Evolutionary conservation across 2,113 vertebrate genomes (phyloP), one percentile per base, ranked within the genome.

Genomic region (Muntiacus reevesi): DNA sequence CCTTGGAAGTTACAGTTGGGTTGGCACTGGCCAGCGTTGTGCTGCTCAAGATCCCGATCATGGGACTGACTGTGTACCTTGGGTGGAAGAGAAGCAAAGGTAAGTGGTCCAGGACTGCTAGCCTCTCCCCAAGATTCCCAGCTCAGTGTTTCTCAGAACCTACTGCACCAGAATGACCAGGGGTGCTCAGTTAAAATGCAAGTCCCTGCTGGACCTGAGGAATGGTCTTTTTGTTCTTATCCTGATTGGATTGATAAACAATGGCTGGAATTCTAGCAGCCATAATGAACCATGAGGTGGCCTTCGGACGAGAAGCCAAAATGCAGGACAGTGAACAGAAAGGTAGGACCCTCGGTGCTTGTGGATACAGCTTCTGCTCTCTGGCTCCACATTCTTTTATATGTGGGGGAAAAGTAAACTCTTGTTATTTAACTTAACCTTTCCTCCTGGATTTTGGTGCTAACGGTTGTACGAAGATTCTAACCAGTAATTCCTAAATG

Each of bases 71-170:
- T 0, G 7, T 89, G 59, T 95, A 60, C 36, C 16, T 96, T 30
- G 2, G 52, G 40, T 78, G 94, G 78, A 94, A 54, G 40, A 97
- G 47, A 78, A 97, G 43, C 15, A 85, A 64, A 96, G 92, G 97
- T 97, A 81, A 91, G 87, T 81, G 19, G 50, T 67, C 17, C 1
- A 11, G 40, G 2, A 23, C 30, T 19, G 27, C 40, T 5, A 1
- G 1, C 9, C 30, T n/a, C 16, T 17, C 25, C 25, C 52, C 59
- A 64, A 6, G 2, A 13, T 40, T 40, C 62, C 52, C 33, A 23
- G 2, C 21, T 9, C 23, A 5, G 16, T 45, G 9, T 45, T 84
- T 64, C 54, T 76, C 54, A 57, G 27, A 55, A 43, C 19, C 5
- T 55, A 27, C 54, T 21, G 6, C 87, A 54, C 17, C 33, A 57